Conservation (phyloP, 2,888 invertebrate genomes). For the Phalangium opilio region DNA sequence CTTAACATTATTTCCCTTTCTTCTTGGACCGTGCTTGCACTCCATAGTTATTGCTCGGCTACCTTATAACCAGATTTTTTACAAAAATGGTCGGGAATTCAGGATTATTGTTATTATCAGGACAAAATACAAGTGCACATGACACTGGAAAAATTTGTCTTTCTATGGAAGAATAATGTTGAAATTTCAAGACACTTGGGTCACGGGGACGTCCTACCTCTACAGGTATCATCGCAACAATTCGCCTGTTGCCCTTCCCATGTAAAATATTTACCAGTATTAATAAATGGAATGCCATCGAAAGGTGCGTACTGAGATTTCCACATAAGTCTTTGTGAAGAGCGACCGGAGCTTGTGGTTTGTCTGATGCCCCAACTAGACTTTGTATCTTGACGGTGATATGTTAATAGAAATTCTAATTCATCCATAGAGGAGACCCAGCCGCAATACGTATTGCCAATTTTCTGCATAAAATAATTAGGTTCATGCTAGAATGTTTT, state of each 20-base stretch:
- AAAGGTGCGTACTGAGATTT: constrained; percentile 33
- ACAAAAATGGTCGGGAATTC: too few species aligned
- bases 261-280: too few species aligned
- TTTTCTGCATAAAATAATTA: too few species aligned
- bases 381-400: constrained; percentile 31
- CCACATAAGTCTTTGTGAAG: constrained; percentile 32
- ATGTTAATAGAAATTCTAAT: constrained; percentile 30
- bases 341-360: constrained; percentile 29
- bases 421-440: constrained; percentile 31
- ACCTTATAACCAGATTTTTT: constrained; percentile 20
- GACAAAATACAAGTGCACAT: too few species aligned
- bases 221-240: too few species aligned
- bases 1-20: constrained; percentile 25
- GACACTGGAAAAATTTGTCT: too few species aligned
- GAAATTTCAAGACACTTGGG: too few species aligned
- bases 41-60: constrained; percentile 33
- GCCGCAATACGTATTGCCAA: constrained; percentile 31
- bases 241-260: too few species aligned
- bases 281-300: constrained; percentile 33
- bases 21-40: constrained; percentile 32
- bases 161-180: too few species aligned
- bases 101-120: too few species aligned
- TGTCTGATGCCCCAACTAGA: constrained; percentile 33
- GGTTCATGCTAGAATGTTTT: too few species aligned
- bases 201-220: too few species aligned